A percentile compares a stretch with the other conserved stretches of the same genome.
Conservation (phyloP, 2,797 vertebrate species). For the Diplodus sargus region DNA sequence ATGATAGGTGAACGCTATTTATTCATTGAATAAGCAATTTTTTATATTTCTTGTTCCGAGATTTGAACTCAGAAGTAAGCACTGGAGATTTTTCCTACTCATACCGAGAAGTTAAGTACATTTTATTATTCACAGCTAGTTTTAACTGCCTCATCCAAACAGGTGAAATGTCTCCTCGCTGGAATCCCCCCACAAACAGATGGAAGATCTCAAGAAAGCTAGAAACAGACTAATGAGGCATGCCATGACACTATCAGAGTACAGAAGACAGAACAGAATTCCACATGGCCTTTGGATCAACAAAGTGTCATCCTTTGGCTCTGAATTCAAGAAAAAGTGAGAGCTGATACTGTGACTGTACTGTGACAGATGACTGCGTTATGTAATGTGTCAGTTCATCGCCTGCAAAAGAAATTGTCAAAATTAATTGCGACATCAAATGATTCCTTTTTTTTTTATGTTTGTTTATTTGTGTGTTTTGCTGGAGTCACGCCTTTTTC, state of each 20-base stretch:
- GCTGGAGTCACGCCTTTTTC: neutral
- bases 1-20: too few relatives aligned
- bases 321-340: neutral
- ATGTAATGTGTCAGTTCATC: neutral
- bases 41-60: too few relatives aligned
- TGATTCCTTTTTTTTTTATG: neutral
- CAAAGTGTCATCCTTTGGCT: neutral
- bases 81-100: too few relatives aligned
- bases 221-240: neutral
- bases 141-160: neutral
- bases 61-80: too few relatives aligned
- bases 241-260: neutral
- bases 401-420: neutral
- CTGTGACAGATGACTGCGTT: neutral
- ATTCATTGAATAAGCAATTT: too few relatives aligned
- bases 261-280: neutral
- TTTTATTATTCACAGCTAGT: too few relatives aligned
- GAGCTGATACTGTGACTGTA: neutral
- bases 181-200: neutral
- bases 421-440: too few relatives aligned
- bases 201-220: neutral
- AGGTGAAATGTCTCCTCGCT: neutral
- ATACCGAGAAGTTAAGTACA: too few relatives aligned
- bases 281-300: neutral
- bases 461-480: too few relatives aligned